phyloP scores from a whole-genome alignment of 1,140 invertebrate species.

The Eriocheir sinensis region DNA sequence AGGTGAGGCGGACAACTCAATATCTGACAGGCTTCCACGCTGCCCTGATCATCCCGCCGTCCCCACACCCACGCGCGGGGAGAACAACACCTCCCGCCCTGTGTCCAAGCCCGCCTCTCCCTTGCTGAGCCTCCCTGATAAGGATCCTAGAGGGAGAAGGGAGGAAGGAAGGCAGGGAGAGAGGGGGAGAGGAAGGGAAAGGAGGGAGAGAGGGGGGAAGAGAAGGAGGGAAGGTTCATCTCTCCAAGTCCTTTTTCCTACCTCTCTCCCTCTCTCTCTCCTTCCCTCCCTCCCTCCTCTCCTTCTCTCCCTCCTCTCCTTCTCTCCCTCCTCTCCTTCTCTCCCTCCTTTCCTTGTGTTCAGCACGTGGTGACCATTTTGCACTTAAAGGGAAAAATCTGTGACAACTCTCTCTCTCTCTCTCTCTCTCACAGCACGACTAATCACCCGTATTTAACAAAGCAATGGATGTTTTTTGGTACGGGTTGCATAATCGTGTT shows the following conservation, averaged over 20 bases:
- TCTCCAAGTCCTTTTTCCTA: no score
- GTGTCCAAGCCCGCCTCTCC: background rate
- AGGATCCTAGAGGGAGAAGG: background rate
- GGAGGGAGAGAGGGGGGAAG: background rate
- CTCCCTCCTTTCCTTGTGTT: background rate
- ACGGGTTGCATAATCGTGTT: no score
- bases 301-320: background rate
- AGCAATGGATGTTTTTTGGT: no score
- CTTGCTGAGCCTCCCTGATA: background rate
- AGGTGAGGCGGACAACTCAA: constrained; percentile 3
- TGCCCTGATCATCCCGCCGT: background rate
- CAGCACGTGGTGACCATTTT: background rate
- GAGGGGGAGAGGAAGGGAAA: no score
- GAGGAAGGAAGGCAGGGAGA: background rate
- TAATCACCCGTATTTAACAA: no score
- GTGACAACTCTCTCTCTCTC: background rate
- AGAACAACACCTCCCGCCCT: background rate
- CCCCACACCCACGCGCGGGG: background rate
- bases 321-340: background rate
- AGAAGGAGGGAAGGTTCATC: background rate
- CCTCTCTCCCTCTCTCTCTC: no score
- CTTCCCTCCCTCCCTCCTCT: no score
- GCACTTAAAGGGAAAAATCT: background rate
- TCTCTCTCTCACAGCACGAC: no score
- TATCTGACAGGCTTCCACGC: background rate